Evolutionary conservation across 2,888 invertebrate species (phyloP).

Genomic region (Agonum fuliginosum): DNA sequence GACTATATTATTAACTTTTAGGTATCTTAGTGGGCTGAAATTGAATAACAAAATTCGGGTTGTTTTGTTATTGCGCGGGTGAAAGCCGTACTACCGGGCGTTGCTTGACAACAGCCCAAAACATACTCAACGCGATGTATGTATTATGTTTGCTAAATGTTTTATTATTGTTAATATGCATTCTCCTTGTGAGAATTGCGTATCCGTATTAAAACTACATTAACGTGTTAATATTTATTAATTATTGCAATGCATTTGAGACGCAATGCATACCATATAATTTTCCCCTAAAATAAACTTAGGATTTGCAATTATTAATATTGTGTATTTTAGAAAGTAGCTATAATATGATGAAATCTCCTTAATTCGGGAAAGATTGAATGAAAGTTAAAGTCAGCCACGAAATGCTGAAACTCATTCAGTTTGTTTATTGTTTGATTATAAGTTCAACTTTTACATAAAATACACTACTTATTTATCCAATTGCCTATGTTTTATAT

Average conservation of each 20-base stretch:
- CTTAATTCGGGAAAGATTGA: background rate
- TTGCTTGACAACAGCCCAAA: background rate
- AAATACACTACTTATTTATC: constrained; percentile 58
- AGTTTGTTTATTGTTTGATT: constrained; percentile 39
- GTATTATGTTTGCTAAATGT: constrained; percentile 56
- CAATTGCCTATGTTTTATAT: constrained; percentile 59
- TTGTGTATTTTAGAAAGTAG: constrained; percentile 55
- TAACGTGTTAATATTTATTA: constrained; percentile 43
- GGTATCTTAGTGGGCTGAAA: constrained; percentile 45
- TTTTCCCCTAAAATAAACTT: constrained; percentile 19
- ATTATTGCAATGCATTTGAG: constrained; percentile 56
- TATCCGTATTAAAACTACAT: constrained; percentile 42
- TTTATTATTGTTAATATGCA: constrained; percentile 51
- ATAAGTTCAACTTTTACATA: constrained; percentile 50
- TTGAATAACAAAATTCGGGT: constrained; percentile 42
- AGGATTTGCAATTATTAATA: constrained; percentile 55
- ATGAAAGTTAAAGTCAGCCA: constrained; percentile 53
- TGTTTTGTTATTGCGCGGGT: constrained; percentile 48
- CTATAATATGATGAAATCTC: constrained; percentile 19
- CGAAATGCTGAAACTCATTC: constrained; percentile 51
- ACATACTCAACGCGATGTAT: constrained; percentile 36
- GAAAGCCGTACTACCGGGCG: constrained; percentile 36
- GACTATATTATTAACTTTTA: constrained; percentile 24
- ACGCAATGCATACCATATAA: constrained; percentile 51
- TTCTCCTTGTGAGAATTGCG: constrained; percentile 20